These are phyloP conservation scores for Ochlodes sylvanus DNA, from an alignment of 2,888 invertebrate species.

Conservation along the genomic window DNA sequence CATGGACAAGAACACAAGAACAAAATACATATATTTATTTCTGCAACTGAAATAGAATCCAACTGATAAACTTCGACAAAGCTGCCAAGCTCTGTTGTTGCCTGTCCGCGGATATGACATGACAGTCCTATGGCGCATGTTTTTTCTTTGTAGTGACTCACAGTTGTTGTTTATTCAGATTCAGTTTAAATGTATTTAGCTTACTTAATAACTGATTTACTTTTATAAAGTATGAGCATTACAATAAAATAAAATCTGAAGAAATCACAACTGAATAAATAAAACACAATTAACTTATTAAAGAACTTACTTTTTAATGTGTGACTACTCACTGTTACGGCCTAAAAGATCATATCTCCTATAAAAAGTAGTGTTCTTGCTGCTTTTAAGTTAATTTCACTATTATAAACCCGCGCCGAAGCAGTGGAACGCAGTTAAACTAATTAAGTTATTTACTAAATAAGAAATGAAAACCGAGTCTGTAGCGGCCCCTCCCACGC, in stretches of 20 bases:
- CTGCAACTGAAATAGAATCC: background rate
- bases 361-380: conserved; percentile 3
- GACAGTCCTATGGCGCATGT: background rate
- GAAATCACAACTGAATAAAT: too few relatives aligned
- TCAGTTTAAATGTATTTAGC: background rate
- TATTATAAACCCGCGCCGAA: conserved; percentile 10
- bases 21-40: background rate
- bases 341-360: background rate
- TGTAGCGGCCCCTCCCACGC: background rate
- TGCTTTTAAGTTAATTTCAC: background rate
- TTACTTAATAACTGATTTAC: background rate
- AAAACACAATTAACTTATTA: background rate
- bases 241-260: background rate
- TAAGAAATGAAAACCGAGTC: conserved; percentile 9
- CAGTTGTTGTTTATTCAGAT: background rate
- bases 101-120: background rate
- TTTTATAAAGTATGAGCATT: background rate
- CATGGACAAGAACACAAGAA: too few relatives aligned
- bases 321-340: background rate
- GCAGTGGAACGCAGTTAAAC: conserved; percentile 17
- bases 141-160: conserved; percentile 1
- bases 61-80: background rate
- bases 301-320: background rate
- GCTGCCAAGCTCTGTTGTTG: background rate
- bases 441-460: conserved; percentile 21